Percentiles rank a stretch among this genome's conserved stretches.
Conservation (phyloP, 2,888 invertebrate genomes). For the Globia sparganii region DNA sequence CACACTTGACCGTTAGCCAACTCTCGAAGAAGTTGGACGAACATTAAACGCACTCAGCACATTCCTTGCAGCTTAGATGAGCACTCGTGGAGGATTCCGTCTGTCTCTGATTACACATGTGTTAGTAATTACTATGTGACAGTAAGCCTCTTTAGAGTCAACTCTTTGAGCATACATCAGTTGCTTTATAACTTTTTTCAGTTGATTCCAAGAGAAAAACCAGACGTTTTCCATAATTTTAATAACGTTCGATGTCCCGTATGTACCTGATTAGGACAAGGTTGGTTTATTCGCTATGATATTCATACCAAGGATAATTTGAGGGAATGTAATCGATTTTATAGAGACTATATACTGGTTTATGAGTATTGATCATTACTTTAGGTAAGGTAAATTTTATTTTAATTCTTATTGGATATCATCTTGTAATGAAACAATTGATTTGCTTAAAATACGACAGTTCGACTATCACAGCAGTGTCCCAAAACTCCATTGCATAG, state of each 20-base stretch:
- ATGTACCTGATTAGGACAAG: neutral
- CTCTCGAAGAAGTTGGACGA: constrained; percentile 41
- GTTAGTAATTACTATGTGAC: constrained; percentile 68
- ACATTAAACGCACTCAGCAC: constrained; percentile 60
- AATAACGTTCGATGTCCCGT: neutral
- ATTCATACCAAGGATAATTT: neutral
- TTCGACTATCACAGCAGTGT: constrained; percentile 7
- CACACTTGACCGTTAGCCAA: constrained; percentile 52
- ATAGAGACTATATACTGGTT: neutral
- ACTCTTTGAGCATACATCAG: neutral
- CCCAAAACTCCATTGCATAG: constrained; percentile 8
- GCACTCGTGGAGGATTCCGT: constrained; percentile 42
- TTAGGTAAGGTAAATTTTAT: neutral
- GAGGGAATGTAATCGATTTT: neutral
- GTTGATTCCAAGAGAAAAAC: neutral
- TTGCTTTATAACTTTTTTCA: neutral
- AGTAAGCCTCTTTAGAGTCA: constrained; percentile 13
- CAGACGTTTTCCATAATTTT: neutral
- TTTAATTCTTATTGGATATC: neutral
- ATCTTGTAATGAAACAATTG: neutral
- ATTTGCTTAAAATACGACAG: neutral
- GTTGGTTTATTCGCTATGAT: neutral
- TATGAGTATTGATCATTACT: neutral
- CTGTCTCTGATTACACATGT: constrained; percentile 71
- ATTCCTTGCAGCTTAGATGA: constrained; percentile 37